Conservation (phyloP, 64 coral and sea anemone genomes). For the Porites lutea region DNA sequence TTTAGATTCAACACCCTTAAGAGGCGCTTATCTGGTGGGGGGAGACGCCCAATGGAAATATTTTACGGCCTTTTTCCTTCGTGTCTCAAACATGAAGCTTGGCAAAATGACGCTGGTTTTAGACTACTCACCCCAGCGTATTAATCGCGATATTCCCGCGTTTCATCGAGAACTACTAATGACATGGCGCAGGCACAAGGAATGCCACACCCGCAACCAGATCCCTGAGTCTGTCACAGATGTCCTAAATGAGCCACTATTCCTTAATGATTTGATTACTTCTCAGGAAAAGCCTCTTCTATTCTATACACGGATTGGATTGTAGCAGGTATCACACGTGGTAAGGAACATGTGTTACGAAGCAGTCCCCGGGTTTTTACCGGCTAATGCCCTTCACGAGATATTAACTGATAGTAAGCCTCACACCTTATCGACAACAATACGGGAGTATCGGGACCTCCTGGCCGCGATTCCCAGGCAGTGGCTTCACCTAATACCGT, state of each 20-base stretch:
- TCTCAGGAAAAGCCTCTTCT: neutral
- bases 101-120: neutral
- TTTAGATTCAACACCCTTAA: constrained; percentile 11
- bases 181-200: neutral
- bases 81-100: neutral
- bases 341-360: neutral
- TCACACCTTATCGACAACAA: neutral
- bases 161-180: constrained; percentile 42
- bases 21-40: neutral
- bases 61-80: neutral
- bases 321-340: neutral
- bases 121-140: neutral
- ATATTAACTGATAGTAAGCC: neutral
- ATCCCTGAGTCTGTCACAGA: neutral
- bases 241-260: constrained; percentile 22
- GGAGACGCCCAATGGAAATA: constrained; percentile 35
- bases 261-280: neutral
- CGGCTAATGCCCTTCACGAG: neutral
- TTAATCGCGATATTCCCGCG: neutral
- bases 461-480: neutral
- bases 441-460: neutral
- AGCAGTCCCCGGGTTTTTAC: neutral
- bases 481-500: neutral
- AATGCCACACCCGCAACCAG: neutral
- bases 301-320: neutral